Base-by-base conservation (phyloP, 1,140 invertebrate species). In the Drosophila watanabei region DNA sequence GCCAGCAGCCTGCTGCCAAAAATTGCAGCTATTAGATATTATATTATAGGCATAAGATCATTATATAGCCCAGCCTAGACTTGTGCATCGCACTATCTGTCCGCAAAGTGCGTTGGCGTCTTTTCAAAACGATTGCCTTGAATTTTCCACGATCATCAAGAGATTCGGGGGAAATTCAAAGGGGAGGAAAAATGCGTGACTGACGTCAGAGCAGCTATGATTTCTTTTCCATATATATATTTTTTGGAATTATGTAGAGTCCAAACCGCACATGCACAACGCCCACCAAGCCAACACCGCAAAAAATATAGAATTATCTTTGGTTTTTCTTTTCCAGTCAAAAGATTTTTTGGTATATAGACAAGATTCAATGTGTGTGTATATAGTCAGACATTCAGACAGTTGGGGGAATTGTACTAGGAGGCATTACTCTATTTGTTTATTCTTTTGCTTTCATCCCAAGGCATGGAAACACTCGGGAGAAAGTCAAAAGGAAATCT, bases 111-210 rank as follows among this genome's bases (percentile, higher is more conserved):
- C 81, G 81, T 89, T 79, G 81, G 85, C 85, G 81, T 88, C 64
- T 88, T 88, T 83, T 89, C 82, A 89, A 84, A 88, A 71, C 54
- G 73, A 71, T 88, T 52, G 85, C 85, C 85, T 88, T 88, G 85
- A 88, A 88, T 89, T 80, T 52, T 52, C 59, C 43, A 49, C 60
- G 51, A 54, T 61, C 39, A 77, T 69, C 33, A 51, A 28, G 45
- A 35, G 39, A 20, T 37, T 20, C 2, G 32, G 2, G 10, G 33
- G 18, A 54, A 9, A 9, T 24, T 14, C n/a, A 16, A 20, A 7
- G 11, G 28, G 10, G 37, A 10, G n/a, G n/a, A 11, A 37, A 46
- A 49, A 58, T 80, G 77, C 79, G 60, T 77, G 63, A 64, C 86
- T 89, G 85, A 88, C 85, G 85, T 88, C 84, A 87, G 80, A 62